These are phyloP conservation scores for Luperina nickerlii DNA, from an alignment of 2,888 invertebrate genomes.

Conservation along the genomic window DNA sequence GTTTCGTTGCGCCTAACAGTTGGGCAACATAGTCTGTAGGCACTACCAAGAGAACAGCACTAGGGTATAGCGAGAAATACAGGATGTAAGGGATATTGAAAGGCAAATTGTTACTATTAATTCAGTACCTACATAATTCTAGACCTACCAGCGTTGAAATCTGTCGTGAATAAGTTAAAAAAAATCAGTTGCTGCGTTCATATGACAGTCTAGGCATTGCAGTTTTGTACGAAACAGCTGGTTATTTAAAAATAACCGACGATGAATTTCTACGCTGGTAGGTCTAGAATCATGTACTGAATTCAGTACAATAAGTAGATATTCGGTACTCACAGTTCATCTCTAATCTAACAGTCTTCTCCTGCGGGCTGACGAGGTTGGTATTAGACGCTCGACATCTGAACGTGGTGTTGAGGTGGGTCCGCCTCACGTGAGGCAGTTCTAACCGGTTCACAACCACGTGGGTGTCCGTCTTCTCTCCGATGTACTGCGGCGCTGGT, in stretches of 20 bases:
- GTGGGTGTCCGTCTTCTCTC: constrained; percentile 92
- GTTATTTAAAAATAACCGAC: not conserved
- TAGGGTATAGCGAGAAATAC: not conserved
- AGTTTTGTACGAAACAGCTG: not conserved
- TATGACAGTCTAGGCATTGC: too few relatives aligned
- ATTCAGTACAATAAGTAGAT: not conserved
- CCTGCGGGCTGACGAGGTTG: constrained; percentile 95
- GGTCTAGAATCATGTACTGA: not conserved
- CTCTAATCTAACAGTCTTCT: constrained; percentile 95
- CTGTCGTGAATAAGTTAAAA: too few relatives aligned
- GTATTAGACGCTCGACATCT: constrained; percentile 97
- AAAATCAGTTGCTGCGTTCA: too few relatives aligned
- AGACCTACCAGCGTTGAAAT: too few relatives aligned
- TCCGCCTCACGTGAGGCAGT: constrained; percentile 93
- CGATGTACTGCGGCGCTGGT: constrained; percentile 93
- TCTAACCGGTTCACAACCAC: constrained; percentile 95
- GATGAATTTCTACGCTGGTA: not conserved
- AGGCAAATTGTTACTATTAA: too few relatives aligned
- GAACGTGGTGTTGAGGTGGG: constrained; percentile 95
- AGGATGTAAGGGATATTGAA: not conserved
- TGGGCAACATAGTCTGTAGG: too few relatives aligned
- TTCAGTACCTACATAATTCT: too few relatives aligned
- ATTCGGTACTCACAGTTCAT: constrained; percentile 93
- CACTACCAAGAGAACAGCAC: not conserved
- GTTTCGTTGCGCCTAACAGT: not conserved